Evolutionary conservation across 2,888 invertebrate genomes (phyloP).

Genomic region (Sinopyrophorus schimmeli): DNA sequence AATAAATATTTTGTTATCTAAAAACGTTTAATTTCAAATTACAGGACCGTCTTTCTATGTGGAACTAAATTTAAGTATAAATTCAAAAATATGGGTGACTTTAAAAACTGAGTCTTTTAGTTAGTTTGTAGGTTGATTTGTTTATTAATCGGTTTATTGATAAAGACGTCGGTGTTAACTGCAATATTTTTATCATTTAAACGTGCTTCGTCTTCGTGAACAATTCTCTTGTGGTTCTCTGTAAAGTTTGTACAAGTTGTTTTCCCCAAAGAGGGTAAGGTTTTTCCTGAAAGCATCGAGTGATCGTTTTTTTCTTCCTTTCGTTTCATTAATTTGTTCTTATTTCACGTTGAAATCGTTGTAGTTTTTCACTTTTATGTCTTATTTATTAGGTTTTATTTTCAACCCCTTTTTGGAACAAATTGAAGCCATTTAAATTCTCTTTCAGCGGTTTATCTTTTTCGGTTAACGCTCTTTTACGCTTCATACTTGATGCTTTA

Average conservation of each 20-base stretch:
- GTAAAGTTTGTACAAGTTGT: constrained; percentile 2
- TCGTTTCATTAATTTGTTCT: constrained; percentile 5
- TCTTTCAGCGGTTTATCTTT: no score
- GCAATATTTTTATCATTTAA: background rate
- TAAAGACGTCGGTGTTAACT: no score
- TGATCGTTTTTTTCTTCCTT: constrained; percentile 1
- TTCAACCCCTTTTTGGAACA: background rate
- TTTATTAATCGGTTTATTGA: no score
- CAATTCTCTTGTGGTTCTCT: constrained; percentile 2
- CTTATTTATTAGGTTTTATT: background rate
- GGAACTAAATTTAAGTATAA: no score
- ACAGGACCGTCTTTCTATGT: no score
- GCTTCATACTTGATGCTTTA: no score
- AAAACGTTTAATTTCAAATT: no score
- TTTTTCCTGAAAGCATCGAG: background rate
- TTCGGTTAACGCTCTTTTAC: no score
- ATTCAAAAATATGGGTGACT: no score
- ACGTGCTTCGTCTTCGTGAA: background rate
- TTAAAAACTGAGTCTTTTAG: no score
- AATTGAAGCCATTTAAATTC: constrained; percentile 1
- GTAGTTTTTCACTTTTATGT: background rate
- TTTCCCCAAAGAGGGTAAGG: background rate
- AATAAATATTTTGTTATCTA: no score
- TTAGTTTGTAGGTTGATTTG: no score
- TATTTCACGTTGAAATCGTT: background rate